Evolutionary conservation across 2,888 invertebrate genomes (phyloP).

Genomic region (Ferrisia virgata): DNA sequence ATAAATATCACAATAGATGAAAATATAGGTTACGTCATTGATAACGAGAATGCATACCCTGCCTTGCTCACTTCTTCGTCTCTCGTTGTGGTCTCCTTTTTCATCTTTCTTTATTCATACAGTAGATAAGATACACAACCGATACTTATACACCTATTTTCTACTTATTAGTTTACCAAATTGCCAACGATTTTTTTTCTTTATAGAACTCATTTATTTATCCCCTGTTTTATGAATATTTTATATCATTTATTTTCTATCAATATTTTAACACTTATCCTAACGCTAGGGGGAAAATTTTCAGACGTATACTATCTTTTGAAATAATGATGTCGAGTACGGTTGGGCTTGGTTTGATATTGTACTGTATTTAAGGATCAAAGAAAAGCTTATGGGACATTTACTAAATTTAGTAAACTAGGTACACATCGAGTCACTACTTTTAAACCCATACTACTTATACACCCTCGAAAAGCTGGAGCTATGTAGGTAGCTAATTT

Average conservation of each 20-base stretch:
- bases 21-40: conserved; percentile 36
- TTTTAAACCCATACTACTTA: neutral
- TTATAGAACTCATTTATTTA: neutral
- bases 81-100: neutral
- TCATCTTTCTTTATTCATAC: neutral
- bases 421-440: neutral
- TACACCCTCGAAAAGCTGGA: neutral
- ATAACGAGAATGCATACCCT: neutral
- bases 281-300: neutral
- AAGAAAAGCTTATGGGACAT: neutral
- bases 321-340: too few species aligned
- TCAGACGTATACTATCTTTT: too few species aligned
- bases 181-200: conserved; percentile 15
- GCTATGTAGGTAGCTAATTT: too few species aligned
- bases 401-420: neutral
- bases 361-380: conserved; percentile 4
- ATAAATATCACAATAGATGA: conserved; percentile 36
- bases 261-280: neutral
- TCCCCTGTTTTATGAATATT: neutral
- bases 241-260: neutral
- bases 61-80: neutral
- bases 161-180: conserved; percentile 38
- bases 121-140: too few species aligned
- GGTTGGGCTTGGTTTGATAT: too few species aligned
- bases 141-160: conserved; percentile 37